Percentiles rank a stretch among this genome's conserved stretches.
Evolutionary conservation across 92 coral and sea anemone genomes (phyloP).

Genomic region (Anthopleura xanthogrammica): DNA sequence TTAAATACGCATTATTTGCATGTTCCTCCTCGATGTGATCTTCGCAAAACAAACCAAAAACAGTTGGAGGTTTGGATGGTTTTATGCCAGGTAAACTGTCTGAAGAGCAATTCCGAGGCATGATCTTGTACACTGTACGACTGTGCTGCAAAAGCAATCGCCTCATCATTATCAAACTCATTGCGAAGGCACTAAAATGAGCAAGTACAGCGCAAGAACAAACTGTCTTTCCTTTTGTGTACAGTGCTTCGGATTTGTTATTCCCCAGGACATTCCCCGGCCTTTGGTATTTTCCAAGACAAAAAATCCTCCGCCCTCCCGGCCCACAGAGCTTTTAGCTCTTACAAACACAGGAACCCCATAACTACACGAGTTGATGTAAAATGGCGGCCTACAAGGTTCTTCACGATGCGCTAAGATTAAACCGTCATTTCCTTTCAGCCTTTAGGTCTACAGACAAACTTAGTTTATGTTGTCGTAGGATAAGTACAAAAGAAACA

Average conservation of each 20-base stretch:
- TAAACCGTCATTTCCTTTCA: conserved; percentile 12
- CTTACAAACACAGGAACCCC: conserved; percentile 22
- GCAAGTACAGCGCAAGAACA: no score
- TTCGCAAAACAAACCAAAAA: conserved; percentile 21
- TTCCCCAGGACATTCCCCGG: background rate
- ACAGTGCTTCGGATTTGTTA: background rate
- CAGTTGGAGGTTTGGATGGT: conserved; percentile 35
- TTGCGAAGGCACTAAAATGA: background rate
- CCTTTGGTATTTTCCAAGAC: background rate
- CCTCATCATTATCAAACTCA: conserved; percentile 12
- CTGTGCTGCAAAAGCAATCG: background rate
- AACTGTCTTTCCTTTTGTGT: background rate
- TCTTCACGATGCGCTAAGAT: conserved; percentile 14
- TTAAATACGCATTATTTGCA: conserved; percentile 11
- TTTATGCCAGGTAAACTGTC: background rate
- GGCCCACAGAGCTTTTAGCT: no score
- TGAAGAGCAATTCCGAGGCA: background rate
- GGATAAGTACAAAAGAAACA: conserved; percentile 42
- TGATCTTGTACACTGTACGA: conserved; percentile 6
- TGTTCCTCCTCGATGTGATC: conserved; percentile 28
- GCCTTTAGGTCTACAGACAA: conserved; percentile 1
- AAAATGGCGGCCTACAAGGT: conserved; percentile 56
- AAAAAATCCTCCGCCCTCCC: background rate
- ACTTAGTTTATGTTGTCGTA: background rate
- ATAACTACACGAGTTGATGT: background rate